These are phyloP conservation scores for Pomacea canaliculata DNA, from an alignment of 2,888 invertebrate genomes.

Conservation along the genomic window DNA sequence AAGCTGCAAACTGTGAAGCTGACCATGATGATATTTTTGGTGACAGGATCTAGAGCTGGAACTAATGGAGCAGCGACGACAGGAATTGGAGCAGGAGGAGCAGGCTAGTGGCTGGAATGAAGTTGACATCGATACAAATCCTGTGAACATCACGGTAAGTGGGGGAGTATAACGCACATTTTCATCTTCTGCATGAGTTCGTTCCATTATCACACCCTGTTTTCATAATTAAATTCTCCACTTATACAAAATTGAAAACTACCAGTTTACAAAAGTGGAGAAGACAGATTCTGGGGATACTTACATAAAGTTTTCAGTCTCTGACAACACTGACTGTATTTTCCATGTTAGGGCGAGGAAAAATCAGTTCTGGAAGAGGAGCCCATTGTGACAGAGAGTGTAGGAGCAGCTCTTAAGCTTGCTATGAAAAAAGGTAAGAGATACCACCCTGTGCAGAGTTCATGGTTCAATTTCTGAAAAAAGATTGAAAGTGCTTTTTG, in stretches of 20 bases:
- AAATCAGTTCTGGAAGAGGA: conserved; percentile 87
- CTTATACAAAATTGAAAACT: too few species aligned
- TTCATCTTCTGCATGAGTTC: too few species aligned
- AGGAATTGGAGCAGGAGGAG: conserved; percentile 73
- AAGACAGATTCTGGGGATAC: too few species aligned
- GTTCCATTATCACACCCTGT: too few species aligned
- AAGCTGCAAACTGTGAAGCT: background rate
- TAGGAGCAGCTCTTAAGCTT: conserved; percentile 89
- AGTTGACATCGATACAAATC: conserved; percentile 77
- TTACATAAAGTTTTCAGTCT: too few species aligned
- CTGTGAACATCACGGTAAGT: conserved; percentile 63
- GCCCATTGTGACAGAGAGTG: conserved; percentile 88
- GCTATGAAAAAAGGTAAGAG: conserved; percentile 87
- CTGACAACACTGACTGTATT: too few species aligned
- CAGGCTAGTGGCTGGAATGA: conserved; percentile 85
- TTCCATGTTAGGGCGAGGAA: conserved; percentile 57
- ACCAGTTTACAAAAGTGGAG: too few species aligned
- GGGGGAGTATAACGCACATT: too few species aligned
- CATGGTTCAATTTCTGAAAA: background rate
- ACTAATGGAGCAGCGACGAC: conserved; percentile 67
- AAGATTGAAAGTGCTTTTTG: background rate
- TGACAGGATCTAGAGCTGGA: conserved; percentile 73
- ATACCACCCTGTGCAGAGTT: background rate
- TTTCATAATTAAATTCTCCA: too few species aligned
- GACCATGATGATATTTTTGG: background rate